Base-by-base conservation (phyloP, 2,113 vertebrate species). In the Eulemur rufifrons region DNA sequence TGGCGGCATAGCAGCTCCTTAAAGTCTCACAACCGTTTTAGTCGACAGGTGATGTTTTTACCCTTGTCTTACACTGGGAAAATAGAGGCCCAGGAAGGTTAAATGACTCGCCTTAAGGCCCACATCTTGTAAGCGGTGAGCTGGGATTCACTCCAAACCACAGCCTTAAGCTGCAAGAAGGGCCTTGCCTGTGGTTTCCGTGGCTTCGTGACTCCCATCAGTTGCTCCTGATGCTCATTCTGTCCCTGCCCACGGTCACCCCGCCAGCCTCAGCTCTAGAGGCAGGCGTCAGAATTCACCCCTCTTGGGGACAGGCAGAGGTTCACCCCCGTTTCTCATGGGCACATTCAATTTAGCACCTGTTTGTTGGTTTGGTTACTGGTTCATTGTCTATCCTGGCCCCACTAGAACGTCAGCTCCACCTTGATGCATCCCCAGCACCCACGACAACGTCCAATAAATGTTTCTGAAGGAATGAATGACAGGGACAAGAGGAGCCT, bases 1-100 rank as follows among this genome's bases (percentile, higher is more conserved):
- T 32, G 17, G 25, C 2, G 23, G 18, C 5, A 18, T 9, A 25
- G 14, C 3, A 39, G 23, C 32, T 50, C 2, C 1, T 1, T 59
- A 27, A 21, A 12, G n/a, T 32, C 66, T 61, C 39, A 63, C 17
- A 3, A 15, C 15, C 59, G 27, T 47, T 12, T 50, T 32, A 7
- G 3, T 8, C 25, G 50, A 52, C 17, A 56, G 4, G 66, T 4
- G 56, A 12, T 59, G 1, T 29, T 64, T 37, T 23, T 59, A 42
- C n/a, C 37, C 14, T 37, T 29, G 4, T 56, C 68, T 73, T 64
- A 61, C 34, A 17, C 0, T 0, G 39, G 69, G 63, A 66, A 50
- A 12, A 37, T 2, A 37, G 37, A 78, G 47, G 34, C 34, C 71
- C 2, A 63, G 47, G 42, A 14, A 42, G 54, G 32, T 23, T 50